Conservation (phyloP, 2,888 invertebrate species). For the Thysanoteuthis rhombus region DNA sequence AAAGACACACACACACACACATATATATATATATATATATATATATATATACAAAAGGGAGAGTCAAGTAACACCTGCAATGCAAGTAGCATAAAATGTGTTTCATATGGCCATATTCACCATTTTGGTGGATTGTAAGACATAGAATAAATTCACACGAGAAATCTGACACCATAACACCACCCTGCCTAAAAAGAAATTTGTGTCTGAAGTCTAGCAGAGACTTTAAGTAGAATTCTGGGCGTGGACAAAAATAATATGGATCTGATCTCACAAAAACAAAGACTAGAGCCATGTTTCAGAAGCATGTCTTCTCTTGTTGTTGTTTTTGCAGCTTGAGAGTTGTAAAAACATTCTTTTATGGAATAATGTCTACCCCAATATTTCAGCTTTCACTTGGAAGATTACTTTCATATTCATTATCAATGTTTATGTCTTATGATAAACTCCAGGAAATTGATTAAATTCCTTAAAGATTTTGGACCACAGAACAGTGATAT, state of each 20-base stretch:
- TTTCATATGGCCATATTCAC: neutral
- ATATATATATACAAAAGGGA: neutral
- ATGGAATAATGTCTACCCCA: neutral
- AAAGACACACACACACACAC: neutral
- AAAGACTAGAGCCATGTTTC: neutral
- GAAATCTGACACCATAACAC: neutral
- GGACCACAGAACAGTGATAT: too few relatives aligned
- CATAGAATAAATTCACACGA: neutral
- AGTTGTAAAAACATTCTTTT: neutral
- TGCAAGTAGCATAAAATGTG: neutral
- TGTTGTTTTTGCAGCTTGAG: neutral
- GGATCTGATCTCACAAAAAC: slow-evolving; percentile 12
- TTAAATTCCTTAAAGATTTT: too few relatives aligned
- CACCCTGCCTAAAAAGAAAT: neutral
- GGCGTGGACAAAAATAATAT: slow-evolving; percentile 12
- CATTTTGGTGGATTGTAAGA: neutral
- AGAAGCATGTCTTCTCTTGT: neutral
- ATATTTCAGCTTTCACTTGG: neutral
- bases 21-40: too few relatives aligned
- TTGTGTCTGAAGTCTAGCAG: neutral
- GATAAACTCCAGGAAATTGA: too few relatives aligned
- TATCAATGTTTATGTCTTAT: too few relatives aligned
- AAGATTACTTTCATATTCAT: too few relatives aligned
- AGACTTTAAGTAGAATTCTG: neutral
- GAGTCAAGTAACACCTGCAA: neutral